phyloP scores from a whole-genome alignment of 2,113 vertebrate genomes.

The Elaphurus davidianus region DNA sequence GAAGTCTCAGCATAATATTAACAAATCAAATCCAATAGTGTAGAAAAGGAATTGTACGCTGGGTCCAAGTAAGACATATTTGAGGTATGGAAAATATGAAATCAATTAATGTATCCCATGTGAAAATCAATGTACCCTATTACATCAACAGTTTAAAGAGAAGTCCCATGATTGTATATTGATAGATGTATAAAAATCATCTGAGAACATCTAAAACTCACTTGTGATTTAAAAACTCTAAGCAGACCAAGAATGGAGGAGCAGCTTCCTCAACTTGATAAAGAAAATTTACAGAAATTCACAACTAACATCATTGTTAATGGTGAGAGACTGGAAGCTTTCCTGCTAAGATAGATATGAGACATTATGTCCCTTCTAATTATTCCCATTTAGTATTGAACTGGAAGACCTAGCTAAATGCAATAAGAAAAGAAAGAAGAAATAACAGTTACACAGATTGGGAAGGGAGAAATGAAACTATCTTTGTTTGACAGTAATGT shows the following conservation, averaged over 20 bases:
- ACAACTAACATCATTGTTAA: neutral
- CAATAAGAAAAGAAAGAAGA: neutral
- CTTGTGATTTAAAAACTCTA: neutral
- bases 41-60: neutral
- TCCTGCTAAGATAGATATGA: neutral
- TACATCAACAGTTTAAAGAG: neutral
- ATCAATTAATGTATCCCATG: neutral
- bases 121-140: neutral
- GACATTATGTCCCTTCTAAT: neutral
- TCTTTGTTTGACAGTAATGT: neutral
- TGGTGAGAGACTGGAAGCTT: neutral
- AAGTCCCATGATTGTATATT: neutral
- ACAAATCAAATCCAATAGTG: neutral
- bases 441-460: neutral
- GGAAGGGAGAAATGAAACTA: neutral
- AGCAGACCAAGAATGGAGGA: neutral
- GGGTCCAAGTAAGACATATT: neutral
- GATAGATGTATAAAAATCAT: neutral
- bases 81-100: neutral
- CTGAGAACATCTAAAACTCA: neutral
- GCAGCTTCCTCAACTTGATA: neutral
- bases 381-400: neutral
- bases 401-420: neutral
- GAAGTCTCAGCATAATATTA: neutral
- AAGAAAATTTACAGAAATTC: neutral